These are phyloP conservation scores for Periplaneta americana DNA, from an alignment of 1,140 invertebrate species.

Conservation along the genomic window DNA sequence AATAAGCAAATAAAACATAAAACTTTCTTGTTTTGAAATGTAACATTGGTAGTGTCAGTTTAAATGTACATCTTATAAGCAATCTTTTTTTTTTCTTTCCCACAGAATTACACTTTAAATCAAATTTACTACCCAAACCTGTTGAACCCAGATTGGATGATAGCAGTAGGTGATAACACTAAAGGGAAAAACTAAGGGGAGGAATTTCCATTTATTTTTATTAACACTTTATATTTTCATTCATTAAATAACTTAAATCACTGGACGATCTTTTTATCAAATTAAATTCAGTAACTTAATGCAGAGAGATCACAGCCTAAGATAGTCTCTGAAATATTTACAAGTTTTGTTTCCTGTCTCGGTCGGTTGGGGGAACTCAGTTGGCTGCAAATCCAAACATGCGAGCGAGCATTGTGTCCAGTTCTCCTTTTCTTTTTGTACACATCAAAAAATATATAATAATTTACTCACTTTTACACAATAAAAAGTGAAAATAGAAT, in stretches of 20 bases:
- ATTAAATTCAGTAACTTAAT: conserved; percentile 28
- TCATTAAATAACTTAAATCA: conserved; percentile 32
- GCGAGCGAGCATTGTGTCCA: conserved; percentile 9
- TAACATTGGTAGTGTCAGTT: too few relatives aligned
- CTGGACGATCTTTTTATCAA: conserved; percentile 28
- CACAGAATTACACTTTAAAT: background rate
- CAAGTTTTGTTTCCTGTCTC: conserved; percentile 16
- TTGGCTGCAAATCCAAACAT: conserved; percentile 25
- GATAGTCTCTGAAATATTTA: conserved; percentile 28
- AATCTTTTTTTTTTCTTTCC: too few relatives aligned
- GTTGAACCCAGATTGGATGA: background rate
- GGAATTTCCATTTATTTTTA: conserved; percentile 21
- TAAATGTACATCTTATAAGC: too few relatives aligned
- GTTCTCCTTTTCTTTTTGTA: conserved; percentile 19
- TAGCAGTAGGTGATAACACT: background rate
- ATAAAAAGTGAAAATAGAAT: conserved; percentile 33
- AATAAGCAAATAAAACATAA: too few relatives aligned
- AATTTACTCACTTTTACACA: conserved; percentile 23
- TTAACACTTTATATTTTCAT: conserved; percentile 23
- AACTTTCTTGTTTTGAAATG: too few relatives aligned
- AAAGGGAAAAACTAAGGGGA: conserved; percentile 10
- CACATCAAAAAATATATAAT: conserved; percentile 33
- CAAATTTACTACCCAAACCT: background rate
- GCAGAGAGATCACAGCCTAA: conserved; percentile 26
- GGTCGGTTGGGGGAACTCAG: conserved; percentile 18